A percentile compares a stretch with the other conserved stretches of the same genome.
Conservation (phyloP, 2,797 vertebrate genomes). For the Enoplosus armatus region DNA sequence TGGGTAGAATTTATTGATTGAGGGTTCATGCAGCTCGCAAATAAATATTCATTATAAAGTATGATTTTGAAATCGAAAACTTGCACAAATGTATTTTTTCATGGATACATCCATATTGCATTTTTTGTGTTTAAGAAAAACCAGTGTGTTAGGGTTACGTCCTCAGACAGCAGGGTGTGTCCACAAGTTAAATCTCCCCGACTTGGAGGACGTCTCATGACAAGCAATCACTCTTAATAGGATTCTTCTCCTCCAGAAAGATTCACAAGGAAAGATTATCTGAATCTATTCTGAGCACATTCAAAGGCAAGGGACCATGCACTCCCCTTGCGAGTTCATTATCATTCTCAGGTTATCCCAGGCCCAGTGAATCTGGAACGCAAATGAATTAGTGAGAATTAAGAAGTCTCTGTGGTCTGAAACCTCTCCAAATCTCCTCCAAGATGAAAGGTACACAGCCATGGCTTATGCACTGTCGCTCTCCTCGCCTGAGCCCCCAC, state of each 20-base stretch:
- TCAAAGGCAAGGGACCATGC: conserved; percentile 95
- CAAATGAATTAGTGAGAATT: conserved; percentile 99
- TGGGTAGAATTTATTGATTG: conserved; percentile 87
- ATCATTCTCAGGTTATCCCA: conserved; percentile 89
- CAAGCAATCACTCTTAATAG: conserved; percentile 94
- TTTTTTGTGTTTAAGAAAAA: conserved; percentile 34
- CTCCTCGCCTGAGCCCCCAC: conserved; percentile 83
- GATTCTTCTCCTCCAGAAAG: conserved; percentile 92
- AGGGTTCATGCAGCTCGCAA: conserved; percentile 76
- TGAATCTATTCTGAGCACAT: conserved; percentile 97
- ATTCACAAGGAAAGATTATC: conserved; percentile 93
- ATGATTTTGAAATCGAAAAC: conserved; percentile 82
- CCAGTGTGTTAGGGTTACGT: conserved; percentile 49
- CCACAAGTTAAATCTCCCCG: conserved; percentile 48
- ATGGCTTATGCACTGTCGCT: conserved; percentile 90
- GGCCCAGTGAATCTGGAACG: conserved; percentile 97
- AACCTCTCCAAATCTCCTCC: conserved; percentile 97
- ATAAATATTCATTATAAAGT: conserved; percentile 86
- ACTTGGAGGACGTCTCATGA: conserved; percentile 87
- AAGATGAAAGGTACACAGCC: conserved; percentile 96
- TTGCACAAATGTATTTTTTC: conserved; percentile 65
- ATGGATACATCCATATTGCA: conserved; percentile 51
- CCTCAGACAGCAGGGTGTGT: conserved; percentile 79
- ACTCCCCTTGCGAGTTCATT: conserved; percentile 93
- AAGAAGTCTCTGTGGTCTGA: conserved; percentile 97